Evolutionary conservation across 2,113 vertebrate species (phyloP), one percentile per base, ranked within the genome.

Genomic region (Labeo rohita): DNA sequence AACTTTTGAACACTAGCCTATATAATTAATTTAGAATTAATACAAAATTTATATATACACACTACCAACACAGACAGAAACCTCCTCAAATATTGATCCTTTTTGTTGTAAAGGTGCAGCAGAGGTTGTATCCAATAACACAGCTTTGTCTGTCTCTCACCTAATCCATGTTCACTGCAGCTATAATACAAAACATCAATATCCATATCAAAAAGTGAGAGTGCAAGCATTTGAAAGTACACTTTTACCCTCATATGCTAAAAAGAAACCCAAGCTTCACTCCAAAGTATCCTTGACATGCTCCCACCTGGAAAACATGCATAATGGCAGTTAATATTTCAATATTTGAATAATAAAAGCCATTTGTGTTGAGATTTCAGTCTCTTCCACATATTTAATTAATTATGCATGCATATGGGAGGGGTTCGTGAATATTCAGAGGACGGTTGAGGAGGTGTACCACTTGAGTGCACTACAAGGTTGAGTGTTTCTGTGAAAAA

Each of bases 371-470:
- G 73, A 83, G 23, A 63, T 80, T 70, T 28, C 63, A 77, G 72
- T 77, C 61, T 16, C 68, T 87, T 77, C 49, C 72, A 59, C 75
- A 49, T 43, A 74, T 36, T 77, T 76, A 56, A 52, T 85, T 83
- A 84, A 83, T 83, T 88, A 85, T 39, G 79, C 49, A 85, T 83
- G 56, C 54, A 9, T 56, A 52, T 11, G 56, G 84, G 84, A 66
- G 84, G 81, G 70, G 45, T 34, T 78, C 49, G 85, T 90, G 82
- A 89, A 89, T 89, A 90, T 90, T 90, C 80, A 86, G 74, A 78
- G n/a, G 2, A 47, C 11, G n/a, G 52, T 6, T n/a, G 74, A 78
- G 45, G 66, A 56, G 43, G 76, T 43, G 86, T 66, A 72, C 6
- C 45, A 81, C 83, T 74, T 52, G 21, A 61, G 59, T 74, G 78